Percentiles rank a stretch among this genome's conserved stretches.
Evolutionary conservation across 2,113 vertebrate genomes (phyloP).

Genomic region (Rhinopomastus cyanomelas): DNA sequence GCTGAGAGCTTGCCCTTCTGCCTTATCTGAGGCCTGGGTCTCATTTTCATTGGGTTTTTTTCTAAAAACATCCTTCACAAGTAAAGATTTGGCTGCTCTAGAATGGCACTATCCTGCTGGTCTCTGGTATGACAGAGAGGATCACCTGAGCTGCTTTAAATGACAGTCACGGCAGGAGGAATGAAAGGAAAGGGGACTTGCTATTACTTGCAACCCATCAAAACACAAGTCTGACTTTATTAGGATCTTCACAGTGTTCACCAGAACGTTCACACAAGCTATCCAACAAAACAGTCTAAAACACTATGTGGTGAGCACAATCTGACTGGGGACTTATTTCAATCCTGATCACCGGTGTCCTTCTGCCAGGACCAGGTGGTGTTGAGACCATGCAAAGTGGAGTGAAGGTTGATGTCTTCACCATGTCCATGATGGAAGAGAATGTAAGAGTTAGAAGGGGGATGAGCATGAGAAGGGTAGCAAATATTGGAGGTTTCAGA

Average conservation of each 20-base stretch:
- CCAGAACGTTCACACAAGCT: not conserved
- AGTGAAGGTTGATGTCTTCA: not conserved
- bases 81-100: slow-evolving; percentile 4
- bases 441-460: not conserved
- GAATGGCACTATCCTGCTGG: not conserved
- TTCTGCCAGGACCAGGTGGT: not conserved
- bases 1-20: not conserved
- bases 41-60: slow-evolving; percentile 24
- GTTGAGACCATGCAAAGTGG: fast-evolving
- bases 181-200: not conserved
- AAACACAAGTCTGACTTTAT: slow-evolving; percentile 3
- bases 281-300: not conserved
- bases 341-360: not conserved
- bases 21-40: not conserved
- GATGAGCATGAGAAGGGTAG: not conserved
- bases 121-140: not conserved
- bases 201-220: not conserved
- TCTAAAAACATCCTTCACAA: not conserved
- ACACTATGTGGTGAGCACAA: not conserved
- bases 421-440: fast-evolving
- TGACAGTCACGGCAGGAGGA: not conserved
- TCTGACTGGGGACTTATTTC: not conserved
- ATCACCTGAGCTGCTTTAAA: slow-evolving; percentile 25
- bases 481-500: not conserved
- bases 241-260: not conserved